These are phyloP conservation scores for Agapostemon virescens DNA, from an alignment of 2,888 invertebrate species.

Conservation along the genomic window DNA sequence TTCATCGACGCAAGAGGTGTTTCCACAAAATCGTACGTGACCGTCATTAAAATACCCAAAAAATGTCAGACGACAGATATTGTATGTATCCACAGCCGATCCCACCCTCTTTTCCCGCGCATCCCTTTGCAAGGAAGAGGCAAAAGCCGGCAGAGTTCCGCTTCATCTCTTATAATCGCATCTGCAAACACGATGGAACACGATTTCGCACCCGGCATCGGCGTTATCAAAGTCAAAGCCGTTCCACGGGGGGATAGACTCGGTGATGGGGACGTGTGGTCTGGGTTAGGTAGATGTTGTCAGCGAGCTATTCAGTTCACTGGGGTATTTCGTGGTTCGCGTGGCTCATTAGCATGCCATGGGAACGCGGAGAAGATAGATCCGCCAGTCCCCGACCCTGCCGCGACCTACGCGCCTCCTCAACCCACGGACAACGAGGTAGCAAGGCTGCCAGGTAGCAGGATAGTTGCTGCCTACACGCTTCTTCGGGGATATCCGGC, in stretches of 20 bases:
- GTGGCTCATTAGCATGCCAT: conserved; percentile 71
- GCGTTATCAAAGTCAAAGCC: not conserved
- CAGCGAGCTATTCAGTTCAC: conserved; percentile 62
- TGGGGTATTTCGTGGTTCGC: conserved; percentile 57
- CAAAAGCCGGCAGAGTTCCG: too few species aligned
- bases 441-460: not conserved
- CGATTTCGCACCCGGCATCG: not conserved
- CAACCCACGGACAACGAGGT: not conserved
- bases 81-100: too few species aligned
- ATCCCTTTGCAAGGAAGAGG: too few species aligned
- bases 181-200: not conserved
- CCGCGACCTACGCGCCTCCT: conserved; percentile 30
- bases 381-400: conserved; percentile 39
- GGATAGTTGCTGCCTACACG: not conserved
- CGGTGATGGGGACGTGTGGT: not conserved
- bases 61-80: too few species aligned
- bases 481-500: conserved; percentile 11
- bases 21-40: too few species aligned
- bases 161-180: not conserved
- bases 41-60: too few species aligned
- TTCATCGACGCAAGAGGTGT: too few species aligned
- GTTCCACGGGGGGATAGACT: not conserved
- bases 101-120: too few species aligned
- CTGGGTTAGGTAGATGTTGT: conserved; percentile 21
- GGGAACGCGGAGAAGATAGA: conserved; percentile 56